A percentile compares a stretch with the other conserved stretches of the same genome.
These are phyloP conservation scores for Telmatherina bonti DNA, from an alignment of 2,797 vertebrate species.

Conservation along the genomic window DNA sequence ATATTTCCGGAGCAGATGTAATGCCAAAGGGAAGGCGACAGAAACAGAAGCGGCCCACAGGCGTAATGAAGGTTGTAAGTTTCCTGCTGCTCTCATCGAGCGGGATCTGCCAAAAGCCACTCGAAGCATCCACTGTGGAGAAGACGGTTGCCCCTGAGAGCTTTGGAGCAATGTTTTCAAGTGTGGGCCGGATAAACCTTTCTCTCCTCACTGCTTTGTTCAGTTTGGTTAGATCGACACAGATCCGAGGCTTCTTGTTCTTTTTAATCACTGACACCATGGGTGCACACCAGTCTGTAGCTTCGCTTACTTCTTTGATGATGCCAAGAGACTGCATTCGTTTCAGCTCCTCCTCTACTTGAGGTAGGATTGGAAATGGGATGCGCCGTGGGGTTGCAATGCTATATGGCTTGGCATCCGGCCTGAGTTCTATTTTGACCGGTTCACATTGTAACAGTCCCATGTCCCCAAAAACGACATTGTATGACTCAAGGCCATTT, in stretches of 20 bases:
- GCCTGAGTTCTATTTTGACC: too few relatives aligned
- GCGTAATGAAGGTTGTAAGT: too few relatives aligned
- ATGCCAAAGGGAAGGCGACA: not conserved
- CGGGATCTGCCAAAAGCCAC: too few relatives aligned
- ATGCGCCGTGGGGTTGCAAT: not conserved
- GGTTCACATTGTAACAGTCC: too few relatives aligned
- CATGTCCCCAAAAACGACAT: too few relatives aligned
- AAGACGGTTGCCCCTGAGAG: not conserved
- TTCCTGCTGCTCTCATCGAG: too few relatives aligned
- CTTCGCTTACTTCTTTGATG: too few relatives aligned
- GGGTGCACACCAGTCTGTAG: too few relatives aligned
- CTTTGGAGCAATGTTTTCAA: not conserved
- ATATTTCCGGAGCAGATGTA: slow-evolving; percentile 9
- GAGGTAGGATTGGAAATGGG: not conserved
- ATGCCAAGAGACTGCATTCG: too few relatives aligned
- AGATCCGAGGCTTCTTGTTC: slow-evolving; percentile 1
- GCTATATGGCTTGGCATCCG: too few relatives aligned
- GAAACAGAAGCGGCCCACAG: not conserved
- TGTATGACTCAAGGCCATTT: too few relatives aligned
- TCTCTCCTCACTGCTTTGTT: not conserved
- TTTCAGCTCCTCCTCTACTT: slow-evolving; percentile 16
- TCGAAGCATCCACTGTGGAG: too few relatives aligned
- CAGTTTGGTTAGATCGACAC: not conserved
- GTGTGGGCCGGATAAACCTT: not conserved
- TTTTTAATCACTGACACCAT: slow-evolving; percentile 12